Base-by-base conservation (phyloP, 2,797 vertebrate species). In the Ispidina picta region DNA sequence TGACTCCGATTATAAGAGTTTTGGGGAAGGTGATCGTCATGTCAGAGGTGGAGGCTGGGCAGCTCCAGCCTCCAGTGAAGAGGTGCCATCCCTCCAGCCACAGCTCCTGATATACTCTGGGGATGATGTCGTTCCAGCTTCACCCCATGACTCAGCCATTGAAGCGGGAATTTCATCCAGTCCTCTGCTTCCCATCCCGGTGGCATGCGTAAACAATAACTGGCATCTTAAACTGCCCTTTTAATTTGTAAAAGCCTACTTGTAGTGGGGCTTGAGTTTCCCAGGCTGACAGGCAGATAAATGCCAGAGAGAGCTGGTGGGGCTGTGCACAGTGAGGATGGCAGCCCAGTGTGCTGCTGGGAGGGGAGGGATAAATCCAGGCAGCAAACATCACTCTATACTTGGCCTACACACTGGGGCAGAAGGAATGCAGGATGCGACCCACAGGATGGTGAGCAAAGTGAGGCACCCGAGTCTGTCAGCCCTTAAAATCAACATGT, bases 281-380 rank as follows among this genome's bases (percentile, higher is more conserved):
- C 69, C 54, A 65, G 83, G 71, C 65, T 71, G 79, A 60, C 39
- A 43, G 74, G 46, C 7, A 2, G 69, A 68, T 39, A 33, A 71
- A 78, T 3, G 6, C 37, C 0, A 8, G 68, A 28, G 54, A 83
- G 63, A 76, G n/a, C 9, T 12, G 0, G 18, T 17, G 6, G 31
- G 43, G 89, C 58, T 66, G 56, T 10, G 63, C 44, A 5, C 0
- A 1, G 43, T 2, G 15, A 37, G 84, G 69, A n/a, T 0, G 3
- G 64, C 64, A 86, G 58, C 33, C 22, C 1, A 2, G n/a, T 5
- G 23, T 1, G 2, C 4, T 35, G 44, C 46, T 86, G 39, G 29
- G 60, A 70, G 22, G 37, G 63, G 48, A 59, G 78, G 55, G 70
- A 35, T 63, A 46, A 83, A 64, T 60, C 65, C 83, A 41, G 51